Conservation (phyloP, 1,140 invertebrate genomes). For the Meloidogyne exigua region DNA sequence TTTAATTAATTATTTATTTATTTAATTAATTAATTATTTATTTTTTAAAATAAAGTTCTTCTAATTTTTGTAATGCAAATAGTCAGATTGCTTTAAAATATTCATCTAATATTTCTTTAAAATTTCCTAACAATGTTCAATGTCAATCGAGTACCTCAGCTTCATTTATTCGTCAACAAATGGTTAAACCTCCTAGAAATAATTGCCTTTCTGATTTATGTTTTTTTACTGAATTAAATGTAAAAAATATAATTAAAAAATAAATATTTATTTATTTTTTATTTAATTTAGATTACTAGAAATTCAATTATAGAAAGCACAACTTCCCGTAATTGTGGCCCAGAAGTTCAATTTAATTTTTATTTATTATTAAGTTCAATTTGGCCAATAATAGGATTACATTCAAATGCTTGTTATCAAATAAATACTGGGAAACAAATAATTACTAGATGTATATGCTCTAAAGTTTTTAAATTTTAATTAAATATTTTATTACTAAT, state of each 20-base stretch:
- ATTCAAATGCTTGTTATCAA: constrained; percentile 35
- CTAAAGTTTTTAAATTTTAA: constrained; percentile 5
- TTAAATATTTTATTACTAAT: constrained; percentile 5
- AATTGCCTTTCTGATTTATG: constrained; percentile 30
- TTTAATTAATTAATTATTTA: too few species aligned
- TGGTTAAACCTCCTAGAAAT: constrained; percentile 13
- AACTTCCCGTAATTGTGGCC: constrained; percentile 33
- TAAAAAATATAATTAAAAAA: neutral
- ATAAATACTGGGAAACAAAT: constrained; percentile 20
- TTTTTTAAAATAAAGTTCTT: too few species aligned
- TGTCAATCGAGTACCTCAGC: constrained; percentile 23
- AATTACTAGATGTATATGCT: constrained; percentile 35
- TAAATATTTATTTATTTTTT: constrained; percentile 10
- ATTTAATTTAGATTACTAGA: constrained; percentile 2
- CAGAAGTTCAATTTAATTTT: constrained; percentile 37
- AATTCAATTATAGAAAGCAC: constrained; percentile 5
- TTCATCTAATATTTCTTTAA: constrained; percentile 5
- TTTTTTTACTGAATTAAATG: constrained; percentile 36
- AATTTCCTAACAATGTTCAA: neutral
- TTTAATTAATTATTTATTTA: too few species aligned
- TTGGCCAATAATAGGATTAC: constrained; percentile 35
- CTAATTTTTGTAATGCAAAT: constrained; percentile 19
- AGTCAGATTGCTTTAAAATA: neutral
- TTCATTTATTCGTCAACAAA: constrained; percentile 21
- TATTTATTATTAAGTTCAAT: constrained; percentile 36